Conservation (phyloP, 2,113 vertebrate species). For the Peucedramus taeniatus region DNA sequence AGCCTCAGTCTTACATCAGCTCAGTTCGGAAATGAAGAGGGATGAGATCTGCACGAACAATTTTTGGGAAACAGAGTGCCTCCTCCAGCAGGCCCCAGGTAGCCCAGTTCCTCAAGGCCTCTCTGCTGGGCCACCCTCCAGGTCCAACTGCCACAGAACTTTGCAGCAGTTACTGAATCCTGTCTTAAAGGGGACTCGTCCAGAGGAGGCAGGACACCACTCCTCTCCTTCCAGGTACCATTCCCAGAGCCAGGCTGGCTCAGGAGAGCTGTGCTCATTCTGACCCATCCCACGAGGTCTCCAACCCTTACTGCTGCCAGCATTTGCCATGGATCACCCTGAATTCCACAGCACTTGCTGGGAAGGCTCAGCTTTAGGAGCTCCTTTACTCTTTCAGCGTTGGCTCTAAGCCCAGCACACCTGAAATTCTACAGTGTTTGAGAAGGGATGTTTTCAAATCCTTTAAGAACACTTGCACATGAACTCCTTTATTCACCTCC, state of each 20-base stretch:
- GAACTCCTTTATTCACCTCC: background rate
- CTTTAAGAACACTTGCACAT: background rate
- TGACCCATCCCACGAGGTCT: background rate
- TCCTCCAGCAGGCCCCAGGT: background rate
- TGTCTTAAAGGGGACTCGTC: background rate
- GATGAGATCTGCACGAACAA: fast-evolving
- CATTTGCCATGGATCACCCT: fast-evolving
- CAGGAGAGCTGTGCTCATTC: background rate
- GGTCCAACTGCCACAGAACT: background rate
- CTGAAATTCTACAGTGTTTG: fast-evolving
- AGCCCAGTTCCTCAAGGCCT: background rate
- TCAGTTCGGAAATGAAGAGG: fast-evolving
- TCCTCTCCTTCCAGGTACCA: fast-evolving
- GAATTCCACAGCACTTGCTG: background rate
- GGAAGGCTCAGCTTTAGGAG: background rate
- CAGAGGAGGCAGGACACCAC: background rate
- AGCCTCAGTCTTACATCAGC: background rate
- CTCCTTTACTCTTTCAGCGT: background rate
- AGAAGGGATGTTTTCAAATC: background rate
- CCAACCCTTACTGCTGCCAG: background rate
- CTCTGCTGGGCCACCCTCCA: background rate
- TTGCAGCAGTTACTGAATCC: background rate
- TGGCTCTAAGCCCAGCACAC: background rate
- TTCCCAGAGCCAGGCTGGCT: background rate
- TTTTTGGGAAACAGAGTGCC: fast-evolving